Evolutionary conservation across 2,888 invertebrate genomes (phyloP).

Genomic region (Gnatocerus cornutus): DNA sequence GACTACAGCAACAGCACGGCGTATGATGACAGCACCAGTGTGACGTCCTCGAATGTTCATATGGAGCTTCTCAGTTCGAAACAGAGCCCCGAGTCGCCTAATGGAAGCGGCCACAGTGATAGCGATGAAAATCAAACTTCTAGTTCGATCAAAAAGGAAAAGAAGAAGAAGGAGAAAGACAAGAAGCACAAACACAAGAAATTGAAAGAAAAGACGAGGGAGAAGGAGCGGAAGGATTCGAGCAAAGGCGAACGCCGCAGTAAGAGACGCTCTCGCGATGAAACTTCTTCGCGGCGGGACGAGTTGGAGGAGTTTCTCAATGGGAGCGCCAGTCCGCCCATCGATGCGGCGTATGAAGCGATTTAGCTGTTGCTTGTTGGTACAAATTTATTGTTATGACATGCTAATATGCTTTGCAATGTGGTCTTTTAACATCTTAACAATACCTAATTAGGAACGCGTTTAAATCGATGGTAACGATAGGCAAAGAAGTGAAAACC

Average conservation of each 20-base stretch:
- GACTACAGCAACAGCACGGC: constrained; percentile 73
- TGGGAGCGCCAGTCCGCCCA: constrained; percentile 72
- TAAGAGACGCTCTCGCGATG: constrained; percentile 71
- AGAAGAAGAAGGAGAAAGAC: constrained; percentile 65
- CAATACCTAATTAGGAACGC: background rate
- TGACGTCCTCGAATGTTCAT: constrained; percentile 74
- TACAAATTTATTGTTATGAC: background rate
- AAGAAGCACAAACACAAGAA: constrained; percentile 72
- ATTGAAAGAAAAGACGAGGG: constrained; percentile 72
- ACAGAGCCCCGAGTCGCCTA: constrained; percentile 74
- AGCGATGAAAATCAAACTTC: constrained; percentile 67
- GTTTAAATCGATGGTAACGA: background rate
- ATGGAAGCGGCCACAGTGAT: constrained; percentile 73
- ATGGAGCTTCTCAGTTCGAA: constrained; percentile 74
- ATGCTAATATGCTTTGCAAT: constrained; percentile 17
- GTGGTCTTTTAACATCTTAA: constrained; percentile 1
- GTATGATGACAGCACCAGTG: constrained; percentile 73
- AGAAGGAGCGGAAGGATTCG: constrained; percentile 71
- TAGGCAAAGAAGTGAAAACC: background rate
- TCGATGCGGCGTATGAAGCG: constrained; percentile 77
- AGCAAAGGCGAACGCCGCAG: constrained; percentile 69
- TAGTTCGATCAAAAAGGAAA: constrained; percentile 64
- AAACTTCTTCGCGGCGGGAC: constrained; percentile 70
- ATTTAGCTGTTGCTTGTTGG: constrained; percentile 68
- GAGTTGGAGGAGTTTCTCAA: constrained; percentile 79